phyloP scores from a whole-genome alignment of 2,888 invertebrate genomes.

The Tiliacea citrago region DNA sequence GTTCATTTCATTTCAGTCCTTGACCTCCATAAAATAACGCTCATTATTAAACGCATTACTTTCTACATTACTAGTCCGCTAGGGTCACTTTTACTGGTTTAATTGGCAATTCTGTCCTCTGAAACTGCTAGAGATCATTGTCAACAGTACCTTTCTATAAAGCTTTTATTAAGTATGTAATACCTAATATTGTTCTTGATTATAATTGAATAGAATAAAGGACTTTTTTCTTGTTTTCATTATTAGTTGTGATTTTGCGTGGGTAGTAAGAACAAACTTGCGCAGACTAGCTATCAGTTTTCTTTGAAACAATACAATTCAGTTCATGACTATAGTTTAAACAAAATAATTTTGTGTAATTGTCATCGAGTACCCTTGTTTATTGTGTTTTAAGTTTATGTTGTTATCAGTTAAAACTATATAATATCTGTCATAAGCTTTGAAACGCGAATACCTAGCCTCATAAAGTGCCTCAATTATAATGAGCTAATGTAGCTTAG shows the following conservation, averaged over 20 bases:
- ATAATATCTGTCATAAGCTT: no score
- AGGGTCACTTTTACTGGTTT: slow-evolving; percentile 42
- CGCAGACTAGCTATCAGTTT: neutral
- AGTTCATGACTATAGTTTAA: neutral
- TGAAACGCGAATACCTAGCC: no score
- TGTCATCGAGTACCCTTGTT: no score
- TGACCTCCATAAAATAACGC: slow-evolving; percentile 42
- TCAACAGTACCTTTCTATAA: slow-evolving; percentile 34
- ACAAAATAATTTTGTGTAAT: no score
- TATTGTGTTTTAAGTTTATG: no score
- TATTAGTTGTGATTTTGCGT: slow-evolving; percentile 7
- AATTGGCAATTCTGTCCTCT: slow-evolving; percentile 56
- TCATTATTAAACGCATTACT: slow-evolving; percentile 46
- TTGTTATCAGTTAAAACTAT: no score
- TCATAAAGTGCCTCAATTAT: no score
- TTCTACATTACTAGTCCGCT: slow-evolving; percentile 30
- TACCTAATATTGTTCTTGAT: slow-evolving; percentile 30
- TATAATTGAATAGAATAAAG: slow-evolving; percentile 36
- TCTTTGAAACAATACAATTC: neutral
- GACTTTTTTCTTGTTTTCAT: slow-evolving; percentile 13
- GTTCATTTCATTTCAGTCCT: slow-evolving; percentile 15
- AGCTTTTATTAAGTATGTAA: slow-evolving; percentile 19
- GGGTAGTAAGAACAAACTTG: slow-evolving; percentile 2
- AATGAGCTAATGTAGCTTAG: no score
- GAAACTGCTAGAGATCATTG: slow-evolving; percentile 44